Base-by-base conservation (phyloP, 1,140 invertebrate genomes). In the Muscidifurax raptorellus region DNA sequence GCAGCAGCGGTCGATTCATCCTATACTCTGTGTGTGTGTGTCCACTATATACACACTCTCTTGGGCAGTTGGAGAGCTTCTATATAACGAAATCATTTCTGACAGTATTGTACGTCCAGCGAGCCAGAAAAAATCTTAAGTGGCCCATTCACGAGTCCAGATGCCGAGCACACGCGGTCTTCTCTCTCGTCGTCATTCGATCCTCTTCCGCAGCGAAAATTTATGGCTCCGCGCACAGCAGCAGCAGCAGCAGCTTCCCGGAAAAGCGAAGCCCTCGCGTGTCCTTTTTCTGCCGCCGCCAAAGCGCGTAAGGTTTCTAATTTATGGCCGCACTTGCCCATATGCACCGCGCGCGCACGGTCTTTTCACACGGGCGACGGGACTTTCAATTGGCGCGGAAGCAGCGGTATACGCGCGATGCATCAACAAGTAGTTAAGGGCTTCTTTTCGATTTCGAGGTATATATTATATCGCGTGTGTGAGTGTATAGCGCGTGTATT, bases 321-420 rank as follows among this genome's bases (percentile, higher is more conserved):
- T 85, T 85, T 85, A 85, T 85, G 22, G 71, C 69, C 2, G 47
- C 76, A 79, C 83, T 74, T 79, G 76, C 47, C n/a, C 59, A 74
- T 74, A 74, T 74, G 28, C n/a, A 64, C 44, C 28, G 7, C 9
- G 12, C 1, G 4, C 12, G 27, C 30, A 15, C n/a, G 7, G 22
- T n/a, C 13, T 84, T 84, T 84, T 84, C 77, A 84, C 83, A 80
- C 77, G 44, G 44, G 6, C 72, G 52, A 67, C 32, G 72, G 5
- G 32, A 30, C 66, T 83, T 67, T 67, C 59, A 44, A 76, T 76
- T 30, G 18, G 13, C n/a, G 27, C 36, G 5, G 30, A 36, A 1
- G 30, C 30, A 15, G 69, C 30, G 6, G 12, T 30, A 72, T 28
- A 15, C 30, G 10, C n/a, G n/a, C 5, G 36, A 40, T 77, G 18